These are phyloP conservation scores for Chromis chromis DNA, from an alignment of 2,797 vertebrate genomes.

Conservation along the genomic window DNA sequence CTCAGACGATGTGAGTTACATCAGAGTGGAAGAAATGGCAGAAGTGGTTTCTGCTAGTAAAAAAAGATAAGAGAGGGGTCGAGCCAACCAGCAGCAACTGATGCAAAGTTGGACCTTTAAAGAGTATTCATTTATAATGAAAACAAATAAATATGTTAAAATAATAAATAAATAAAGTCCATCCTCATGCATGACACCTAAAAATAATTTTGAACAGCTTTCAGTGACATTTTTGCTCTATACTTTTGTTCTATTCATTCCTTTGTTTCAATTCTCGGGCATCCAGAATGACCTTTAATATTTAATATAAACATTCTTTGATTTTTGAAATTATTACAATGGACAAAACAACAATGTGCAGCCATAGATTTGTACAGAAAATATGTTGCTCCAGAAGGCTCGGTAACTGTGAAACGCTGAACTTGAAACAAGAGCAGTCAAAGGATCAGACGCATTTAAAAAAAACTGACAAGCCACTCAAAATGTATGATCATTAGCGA, in stretches of 20 bases:
- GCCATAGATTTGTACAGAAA: neutral
- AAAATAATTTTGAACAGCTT: neutral
- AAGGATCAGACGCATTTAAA: neutral
- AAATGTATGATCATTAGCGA: neutral
- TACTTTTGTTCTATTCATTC: neutral
- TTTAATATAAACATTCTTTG: neutral
- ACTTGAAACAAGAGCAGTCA: neutral
- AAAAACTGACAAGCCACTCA: neutral
- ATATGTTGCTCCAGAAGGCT: neutral
- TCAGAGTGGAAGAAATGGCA: constrained; percentile 38
- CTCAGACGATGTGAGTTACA: constrained; percentile 30
- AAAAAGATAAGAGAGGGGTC: constrained; percentile 4
- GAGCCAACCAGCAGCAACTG: neutral
- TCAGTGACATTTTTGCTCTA: neutral
- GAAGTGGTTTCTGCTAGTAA: constrained; percentile 24
- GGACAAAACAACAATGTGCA: neutral
- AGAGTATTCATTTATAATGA: constrained; percentile 19
- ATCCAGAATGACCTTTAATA: neutral
- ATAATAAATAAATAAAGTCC: constrained; percentile 14
- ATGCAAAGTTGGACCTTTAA: constrained; percentile 20
- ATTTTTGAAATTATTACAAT: neutral
- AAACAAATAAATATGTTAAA: neutral
- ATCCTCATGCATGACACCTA: constrained; percentile 6
- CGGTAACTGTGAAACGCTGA: neutral
- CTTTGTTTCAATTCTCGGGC: neutral